These are phyloP conservation scores for Leptoteleia sp. DNA, from an alignment of 1,140 invertebrate species.

Conservation along the genomic window DNA sequence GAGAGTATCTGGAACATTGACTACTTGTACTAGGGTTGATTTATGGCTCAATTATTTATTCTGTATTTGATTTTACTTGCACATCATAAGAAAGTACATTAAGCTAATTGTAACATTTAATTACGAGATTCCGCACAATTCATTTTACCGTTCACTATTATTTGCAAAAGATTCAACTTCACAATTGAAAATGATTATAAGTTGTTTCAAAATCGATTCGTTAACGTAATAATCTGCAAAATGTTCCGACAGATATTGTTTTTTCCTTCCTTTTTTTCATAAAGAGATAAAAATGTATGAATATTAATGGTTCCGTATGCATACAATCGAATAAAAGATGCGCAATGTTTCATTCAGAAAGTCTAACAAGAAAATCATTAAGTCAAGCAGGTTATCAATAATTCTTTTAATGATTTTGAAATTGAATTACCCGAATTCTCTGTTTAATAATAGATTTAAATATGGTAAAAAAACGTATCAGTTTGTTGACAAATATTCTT, in stretches of 20 bases:
- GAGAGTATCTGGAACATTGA: conserved; percentile 13
- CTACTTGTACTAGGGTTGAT: conserved; percentile 23
- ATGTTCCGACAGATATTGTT: not conserved
- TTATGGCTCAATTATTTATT: conserved; percentile 45
- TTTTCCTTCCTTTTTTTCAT: conserved; percentile 15
- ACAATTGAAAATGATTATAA: conserved; percentile 18
- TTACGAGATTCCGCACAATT: conserved; percentile 31
- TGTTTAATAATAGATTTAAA: no score
- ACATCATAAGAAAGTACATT: conserved; percentile 30
- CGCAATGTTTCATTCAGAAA: not conserved
- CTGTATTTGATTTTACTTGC: conserved; percentile 20
- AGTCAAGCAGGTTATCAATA: not conserved
- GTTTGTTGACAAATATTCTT: no score
- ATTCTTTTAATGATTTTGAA: no score
- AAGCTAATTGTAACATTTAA: conserved; percentile 49
- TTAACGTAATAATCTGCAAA: conserved; percentile 5
- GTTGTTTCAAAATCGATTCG: conserved; percentile 21
- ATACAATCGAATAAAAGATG: not conserved
- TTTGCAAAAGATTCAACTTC: conserved; percentile 5
- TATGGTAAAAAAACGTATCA: no score
- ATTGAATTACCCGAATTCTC: no score
- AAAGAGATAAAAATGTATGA: conserved; percentile 3
- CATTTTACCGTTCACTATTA: conserved; percentile 14
- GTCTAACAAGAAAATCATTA: not conserved
- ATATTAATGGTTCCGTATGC: not conserved